Evolutionary conservation across 2,888 invertebrate genomes (phyloP), one percentile per base, ranked within the genome.

Genomic region (Ametastegia equiseti): DNA sequence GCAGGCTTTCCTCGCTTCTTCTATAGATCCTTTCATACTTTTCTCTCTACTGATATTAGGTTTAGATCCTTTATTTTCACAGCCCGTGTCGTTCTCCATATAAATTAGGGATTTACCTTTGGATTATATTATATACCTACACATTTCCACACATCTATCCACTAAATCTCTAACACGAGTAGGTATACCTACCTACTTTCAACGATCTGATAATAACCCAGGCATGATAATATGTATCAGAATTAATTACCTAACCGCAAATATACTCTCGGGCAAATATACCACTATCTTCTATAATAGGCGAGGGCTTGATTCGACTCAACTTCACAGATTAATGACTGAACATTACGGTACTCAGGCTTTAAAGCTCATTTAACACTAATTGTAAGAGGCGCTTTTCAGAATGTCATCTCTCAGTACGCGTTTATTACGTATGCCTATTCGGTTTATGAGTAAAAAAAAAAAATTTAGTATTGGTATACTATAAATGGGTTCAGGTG

Each of bases 241-340:
- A 19, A 39, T 39, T 69, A 69, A 69, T 69, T 69, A n/a, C n/a
- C n/a, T n/a, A 42, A 23, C 67, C 2, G 67, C 19, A 69, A 42
- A 69, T 42, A 69, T 42, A n/a, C n/a, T 30, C 23, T 1, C 23
- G 4, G 67, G 7, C 9, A 67, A 67, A 23, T 42, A 42, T 39
- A 42, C 69, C 5, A 23, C 13, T 1, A n/a, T n/a, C n/a, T n/a
- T n/a, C n/a, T n/a, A n/a, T n/a, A n/a, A n/a, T n/a, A 69, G 23
- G 69, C 19, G 23, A 13, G 33, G 19, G 42, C 23, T 69, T 42
- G 9, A 42, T 42, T 69, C n/a, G 42, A 69, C 36, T 69, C 23
- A 42, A 42, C 42, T 69, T 69, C 42, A 42, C 69, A 42, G 42
- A 69, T 69, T n/a, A 69, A 39, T 33, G 39, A 42, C 42, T 4